Conservation (phyloP, 1,140 invertebrate genomes). For the Neodiprion virginianus region DNA sequence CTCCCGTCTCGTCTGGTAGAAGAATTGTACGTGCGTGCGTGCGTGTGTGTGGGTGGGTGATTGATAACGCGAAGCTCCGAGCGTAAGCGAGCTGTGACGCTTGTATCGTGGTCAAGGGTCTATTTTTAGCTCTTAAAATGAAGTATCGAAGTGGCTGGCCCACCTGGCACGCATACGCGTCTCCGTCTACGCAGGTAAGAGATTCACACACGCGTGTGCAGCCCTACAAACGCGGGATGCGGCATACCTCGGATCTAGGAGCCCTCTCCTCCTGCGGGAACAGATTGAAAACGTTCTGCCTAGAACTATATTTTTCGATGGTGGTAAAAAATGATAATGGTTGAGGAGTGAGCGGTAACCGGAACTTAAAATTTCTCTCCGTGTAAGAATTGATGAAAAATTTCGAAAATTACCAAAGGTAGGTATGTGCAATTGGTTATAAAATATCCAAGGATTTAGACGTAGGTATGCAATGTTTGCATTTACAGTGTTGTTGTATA, state of each 20-base stretch:
- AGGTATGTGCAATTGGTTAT: background rate
- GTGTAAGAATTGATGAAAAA: too few relatives aligned
- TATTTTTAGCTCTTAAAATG: background rate
- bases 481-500: too few relatives aligned
- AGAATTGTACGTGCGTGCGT: too few relatives aligned
- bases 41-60: background rate
- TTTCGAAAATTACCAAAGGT: background rate
- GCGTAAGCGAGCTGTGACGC: background rate
- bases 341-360: too few relatives aligned
- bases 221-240: background rate
- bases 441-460: background rate
- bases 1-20: too few relatives aligned
- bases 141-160: constrained; percentile 3
- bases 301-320: too few relatives aligned
- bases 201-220: background rate
- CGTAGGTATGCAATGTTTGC: too few relatives aligned
- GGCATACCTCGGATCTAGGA: background rate
- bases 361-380: too few relatives aligned
- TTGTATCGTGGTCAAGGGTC: constrained; percentile 2
- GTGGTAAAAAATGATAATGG: too few relatives aligned
- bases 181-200: background rate
- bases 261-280: background rate
- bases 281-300: too few relatives aligned
- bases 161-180: constrained; percentile 1
- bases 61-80: background rate